Base-by-base conservation (phyloP, 2,888 invertebrate species). In the Urechis unicinctus region DNA sequence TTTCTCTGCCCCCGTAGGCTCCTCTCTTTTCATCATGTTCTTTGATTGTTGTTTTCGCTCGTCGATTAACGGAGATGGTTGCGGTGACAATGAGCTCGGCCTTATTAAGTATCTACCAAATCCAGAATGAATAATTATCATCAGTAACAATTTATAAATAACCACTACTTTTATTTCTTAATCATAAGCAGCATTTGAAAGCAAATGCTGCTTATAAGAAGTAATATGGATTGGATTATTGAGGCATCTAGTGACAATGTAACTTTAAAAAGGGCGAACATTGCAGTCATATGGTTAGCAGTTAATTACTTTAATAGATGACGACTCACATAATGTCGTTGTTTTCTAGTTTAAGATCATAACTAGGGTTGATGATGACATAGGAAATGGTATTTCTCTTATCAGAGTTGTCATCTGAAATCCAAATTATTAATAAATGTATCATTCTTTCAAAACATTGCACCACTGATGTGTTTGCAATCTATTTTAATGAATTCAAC, bases 311-410 rank as follows among this genome's bases (percentile, higher is more conserved):
- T n/a, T n/a, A n/a, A n/a, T n/a, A 36, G 36, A 13, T 42, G 22
- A 50, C 21, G 9, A 81, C 87, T 85, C 82, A 97, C 88, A 97
- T 90, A 57, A 96, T 88, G 80, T 97, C 97, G 53, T 94, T 94
- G 76, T 91, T 90, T 80, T 95, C 92, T 65, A 97, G 83, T 77
- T 91, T 91, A 26, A 95, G 83, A 80, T 97, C 97, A 81, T 94
- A 94, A 78, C 91, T 93, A 2, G 97, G 97, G 78, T 97, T 97
- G 77, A 96, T 95, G 71, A 97, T 94, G 64, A 96, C 96, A 80
- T 94, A 97, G 13, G 95, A 95, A 13, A 97, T 83, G 70, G 88
- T 91, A 78, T 89, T 91, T 47, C 93, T 83, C 78, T 94, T 94
- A 77, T 94, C 94, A 69, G 91, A 92, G 30, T 90, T 90, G 75